These are phyloP conservation scores for Drosophila nebulosa DNA, from an alignment of 1,140 invertebrate species.

Conservation along the genomic window DNA sequence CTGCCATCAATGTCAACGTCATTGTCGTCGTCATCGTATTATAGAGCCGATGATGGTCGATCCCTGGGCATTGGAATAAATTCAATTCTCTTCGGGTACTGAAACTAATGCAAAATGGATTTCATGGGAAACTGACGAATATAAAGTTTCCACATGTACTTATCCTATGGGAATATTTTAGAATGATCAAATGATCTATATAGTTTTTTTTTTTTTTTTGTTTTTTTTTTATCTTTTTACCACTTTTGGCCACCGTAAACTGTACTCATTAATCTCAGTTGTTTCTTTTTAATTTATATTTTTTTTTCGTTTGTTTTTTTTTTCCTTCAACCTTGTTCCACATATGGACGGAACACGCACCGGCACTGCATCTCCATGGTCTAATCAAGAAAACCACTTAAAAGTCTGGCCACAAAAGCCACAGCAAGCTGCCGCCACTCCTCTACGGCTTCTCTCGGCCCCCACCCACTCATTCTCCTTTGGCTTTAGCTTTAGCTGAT, in stretches of 20 bases:
- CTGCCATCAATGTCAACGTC: background rate
- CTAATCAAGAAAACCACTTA: constrained; percentile 74
- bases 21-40: background rate
- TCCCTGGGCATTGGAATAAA: background rate
- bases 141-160: background rate
- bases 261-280: constrained; percentile 45
- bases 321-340: background rate
- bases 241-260: constrained; percentile 13
- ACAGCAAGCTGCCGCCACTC: constrained; percentile 9
- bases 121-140: background rate
- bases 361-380: constrained; percentile 37
- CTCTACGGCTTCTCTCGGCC: background rate
- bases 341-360: constrained; percentile 20
- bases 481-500: constrained; percentile 6
- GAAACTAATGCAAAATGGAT: constrained; percentile 3
- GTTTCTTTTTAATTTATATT: background rate
- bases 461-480: background rate
- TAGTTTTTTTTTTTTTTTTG: background rate
- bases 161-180: background rate
- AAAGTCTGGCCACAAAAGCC: constrained; percentile 34
- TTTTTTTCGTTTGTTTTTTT: background rate
- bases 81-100: background rate
- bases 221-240: background rate
- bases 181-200: background rate
- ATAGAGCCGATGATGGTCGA: background rate